A percentile compares a stretch with the other conserved stretches of the same genome.
Evolutionary conservation across 2,113 vertebrate genomes (phyloP).

Genomic region (Pluvianellus socialis): DNA sequence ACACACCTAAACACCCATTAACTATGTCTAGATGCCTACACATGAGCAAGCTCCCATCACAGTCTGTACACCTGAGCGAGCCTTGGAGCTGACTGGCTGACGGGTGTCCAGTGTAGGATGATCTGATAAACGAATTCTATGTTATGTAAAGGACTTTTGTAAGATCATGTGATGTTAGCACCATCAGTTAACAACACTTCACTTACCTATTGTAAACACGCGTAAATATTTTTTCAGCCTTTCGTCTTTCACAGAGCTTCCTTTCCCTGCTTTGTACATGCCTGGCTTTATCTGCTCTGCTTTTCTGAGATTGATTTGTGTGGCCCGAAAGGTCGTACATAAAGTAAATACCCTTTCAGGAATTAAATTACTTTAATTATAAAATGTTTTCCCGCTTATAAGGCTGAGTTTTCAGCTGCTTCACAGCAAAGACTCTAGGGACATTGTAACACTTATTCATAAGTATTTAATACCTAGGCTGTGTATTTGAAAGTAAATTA

Average conservation of each 20-base stretch:
- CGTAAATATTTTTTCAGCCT: background rate
- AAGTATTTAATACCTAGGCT: slow-evolving; percentile 48
- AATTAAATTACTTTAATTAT: background rate
- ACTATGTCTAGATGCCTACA: rapidly evolving
- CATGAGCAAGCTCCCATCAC: background rate
- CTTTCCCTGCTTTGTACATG: rapidly evolving
- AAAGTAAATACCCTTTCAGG: background rate
- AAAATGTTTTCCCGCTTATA: background rate
- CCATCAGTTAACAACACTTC: background rate
- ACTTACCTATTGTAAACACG: background rate
- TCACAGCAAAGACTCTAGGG: background rate
- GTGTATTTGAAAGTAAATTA: slow-evolving; percentile 35
- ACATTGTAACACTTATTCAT: background rate
- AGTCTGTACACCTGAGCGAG: background rate
- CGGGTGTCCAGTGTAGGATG: background rate
- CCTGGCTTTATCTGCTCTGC: background rate
- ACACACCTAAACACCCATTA: background rate
- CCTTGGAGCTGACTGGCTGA: background rate
- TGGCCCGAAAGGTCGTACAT: background rate
- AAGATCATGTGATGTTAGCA: background rate
- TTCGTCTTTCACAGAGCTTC: background rate
- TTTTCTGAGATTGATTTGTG: background rate
- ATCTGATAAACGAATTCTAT: background rate
- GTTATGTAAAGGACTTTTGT: background rate
- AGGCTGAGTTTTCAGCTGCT: background rate